A percentile compares a stretch with the other conserved stretches of the same genome.
Evolutionary conservation across 2,113 vertebrate genomes (phyloP).

Genomic region (Fulmarus glacialis): DNA sequence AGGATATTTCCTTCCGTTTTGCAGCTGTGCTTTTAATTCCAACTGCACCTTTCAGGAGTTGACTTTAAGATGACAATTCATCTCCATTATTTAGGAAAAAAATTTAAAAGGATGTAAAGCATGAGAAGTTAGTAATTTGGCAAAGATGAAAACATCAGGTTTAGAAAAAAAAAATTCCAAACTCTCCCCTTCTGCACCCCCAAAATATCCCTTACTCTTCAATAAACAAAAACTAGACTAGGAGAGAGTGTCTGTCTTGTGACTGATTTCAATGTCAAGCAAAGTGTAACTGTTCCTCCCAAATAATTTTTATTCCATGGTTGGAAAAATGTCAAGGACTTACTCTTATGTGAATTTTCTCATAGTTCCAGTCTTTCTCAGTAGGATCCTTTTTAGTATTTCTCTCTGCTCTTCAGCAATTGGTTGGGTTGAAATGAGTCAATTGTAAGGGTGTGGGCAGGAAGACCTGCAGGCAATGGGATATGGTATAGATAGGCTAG

Average conservation of each 20-base stretch:
- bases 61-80: not conserved
- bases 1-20: not conserved
- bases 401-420: not conserved
- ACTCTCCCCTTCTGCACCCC: rapidly evolving
- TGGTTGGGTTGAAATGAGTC: not conserved
- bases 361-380: not conserved
- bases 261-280: not conserved
- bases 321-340: not conserved
- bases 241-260: not conserved
- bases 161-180: not conserved
- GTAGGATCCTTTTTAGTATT: not conserved
- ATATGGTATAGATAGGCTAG: not conserved
- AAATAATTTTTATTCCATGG: not conserved
- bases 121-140: not conserved
- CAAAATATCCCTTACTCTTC: not conserved
- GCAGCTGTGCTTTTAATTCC: not conserved
- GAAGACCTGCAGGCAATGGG: not conserved
- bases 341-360: not conserved
- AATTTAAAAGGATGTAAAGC: not conserved
- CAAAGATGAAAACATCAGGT: not conserved
- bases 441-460: not conserved
- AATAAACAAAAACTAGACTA: not conserved
- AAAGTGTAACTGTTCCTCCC: not conserved
- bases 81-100: not conserved
- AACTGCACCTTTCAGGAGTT: not conserved